Conservation (phyloP, 2,113 vertebrate species). For the Myrmecobius fasciatus region DNA sequence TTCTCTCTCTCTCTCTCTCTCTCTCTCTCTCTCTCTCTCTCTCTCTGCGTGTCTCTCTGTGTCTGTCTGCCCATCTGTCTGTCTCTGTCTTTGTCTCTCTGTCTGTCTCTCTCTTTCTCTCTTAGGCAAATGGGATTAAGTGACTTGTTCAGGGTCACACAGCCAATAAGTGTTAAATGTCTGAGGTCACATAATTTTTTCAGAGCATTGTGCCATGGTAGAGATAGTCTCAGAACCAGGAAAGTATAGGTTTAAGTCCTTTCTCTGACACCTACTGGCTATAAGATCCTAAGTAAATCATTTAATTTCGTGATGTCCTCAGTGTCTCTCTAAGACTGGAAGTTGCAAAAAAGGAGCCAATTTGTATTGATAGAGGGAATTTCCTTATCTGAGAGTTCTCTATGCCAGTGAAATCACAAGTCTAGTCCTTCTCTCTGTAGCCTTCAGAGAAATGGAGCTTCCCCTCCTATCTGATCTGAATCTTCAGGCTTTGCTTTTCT, state of each 20-base stretch:
- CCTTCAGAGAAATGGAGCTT: constrained; percentile 40
- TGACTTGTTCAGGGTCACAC: no score
- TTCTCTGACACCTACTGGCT: not conserved
- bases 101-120: no score
- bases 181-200: not conserved
- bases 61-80: no score
- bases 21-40: no score
- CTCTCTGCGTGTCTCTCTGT: no score
- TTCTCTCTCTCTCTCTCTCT: no score
- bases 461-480: constrained; percentile 47
- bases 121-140: no score
- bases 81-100: no score
- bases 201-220: not conserved
- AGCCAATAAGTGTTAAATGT: no score
- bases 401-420: not conserved
- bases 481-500: constrained; percentile 8
- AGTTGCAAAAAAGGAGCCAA: not conserved
- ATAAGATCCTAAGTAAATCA: not conserved
- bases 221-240: not conserved
- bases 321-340: not conserved
- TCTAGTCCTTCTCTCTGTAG: not conserved
- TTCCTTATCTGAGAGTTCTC: not conserved
- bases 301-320: not conserved
- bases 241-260: not conserved
- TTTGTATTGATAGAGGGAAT: not conserved